Conservation (phyloP, 1,140 invertebrate genomes). For the Trichonephila clavipes region DNA sequence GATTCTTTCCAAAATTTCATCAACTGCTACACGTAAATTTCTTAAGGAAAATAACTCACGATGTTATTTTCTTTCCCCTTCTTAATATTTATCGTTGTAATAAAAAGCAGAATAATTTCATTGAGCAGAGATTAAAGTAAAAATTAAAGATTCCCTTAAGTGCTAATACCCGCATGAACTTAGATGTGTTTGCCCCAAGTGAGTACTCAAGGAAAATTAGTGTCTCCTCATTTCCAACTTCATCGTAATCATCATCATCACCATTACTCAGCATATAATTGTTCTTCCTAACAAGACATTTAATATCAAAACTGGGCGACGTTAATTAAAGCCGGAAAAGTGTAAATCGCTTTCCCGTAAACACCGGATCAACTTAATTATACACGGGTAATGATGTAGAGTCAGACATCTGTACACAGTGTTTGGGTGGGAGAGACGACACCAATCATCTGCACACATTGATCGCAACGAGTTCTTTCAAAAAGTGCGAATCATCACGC, state of each 20-base stretch:
- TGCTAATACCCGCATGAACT: too few species aligned
- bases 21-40: too few species aligned
- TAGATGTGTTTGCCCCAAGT: background rate
- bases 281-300: slow-evolving; percentile 64
- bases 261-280: slow-evolving; percentile 66
- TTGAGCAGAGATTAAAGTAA: too few species aligned
- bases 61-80: too few species aligned
- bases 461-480: background rate
- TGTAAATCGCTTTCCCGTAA: slow-evolving; percentile 69
- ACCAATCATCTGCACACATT: background rate
- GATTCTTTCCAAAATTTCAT: too few species aligned
- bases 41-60: too few species aligned
- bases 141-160: too few species aligned
- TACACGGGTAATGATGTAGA: slow-evolving; percentile 58
- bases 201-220: background rate
- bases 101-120: too few species aligned
- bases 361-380: slow-evolving; percentile 73
- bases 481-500: slow-evolving; percentile 44
- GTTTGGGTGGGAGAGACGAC: background rate
- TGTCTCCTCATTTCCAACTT: background rate
- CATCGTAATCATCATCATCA: slow-evolving; percentile 39
- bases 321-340: slow-evolving; percentile 71
- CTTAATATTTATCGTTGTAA: too few species aligned
- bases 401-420: slow-evolving; percentile 1
- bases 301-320: slow-evolving; percentile 59